Conservation (phyloP, 2,113 vertebrate species). For the Scomber scombrus region DNA sequence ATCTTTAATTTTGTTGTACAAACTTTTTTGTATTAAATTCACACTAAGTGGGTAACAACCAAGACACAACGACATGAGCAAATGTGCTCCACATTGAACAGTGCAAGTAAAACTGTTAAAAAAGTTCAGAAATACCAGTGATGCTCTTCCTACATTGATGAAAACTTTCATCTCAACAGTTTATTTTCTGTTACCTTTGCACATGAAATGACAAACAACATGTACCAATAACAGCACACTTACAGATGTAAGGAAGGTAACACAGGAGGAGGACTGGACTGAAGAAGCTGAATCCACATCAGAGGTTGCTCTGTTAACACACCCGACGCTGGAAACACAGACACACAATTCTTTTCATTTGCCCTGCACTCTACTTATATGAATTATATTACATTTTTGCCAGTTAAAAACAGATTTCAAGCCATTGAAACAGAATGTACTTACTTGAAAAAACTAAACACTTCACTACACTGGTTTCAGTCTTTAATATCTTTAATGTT, state of each 20-base stretch:
- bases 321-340: slow-evolving; percentile 57
- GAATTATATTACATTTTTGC: neutral
- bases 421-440: no score
- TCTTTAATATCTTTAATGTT: no score
- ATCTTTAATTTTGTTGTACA: slow-evolving; percentile 34
- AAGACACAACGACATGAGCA: neutral
- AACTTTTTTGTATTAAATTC: neutral
- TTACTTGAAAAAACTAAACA: no score
- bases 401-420: no score
- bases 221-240: neutral
- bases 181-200: neutral
- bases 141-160: neutral
- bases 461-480: no score
- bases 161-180: neutral
- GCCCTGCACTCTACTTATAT: neutral
- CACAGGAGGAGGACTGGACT: neutral
- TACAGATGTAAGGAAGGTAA: neutral
- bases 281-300: slow-evolving; percentile 4
- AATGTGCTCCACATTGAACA: slow-evolving; percentile 7
- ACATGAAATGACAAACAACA: neutral
- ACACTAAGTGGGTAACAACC: neutral
- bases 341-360: neutral
- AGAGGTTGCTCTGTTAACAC: slow-evolving; percentile 22
- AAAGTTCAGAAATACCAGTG: no score
- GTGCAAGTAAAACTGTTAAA: neutral